These are phyloP conservation scores for Triops cancriformis DNA, from an alignment of 1,140 invertebrate genomes.

Conservation along the genomic window DNA sequence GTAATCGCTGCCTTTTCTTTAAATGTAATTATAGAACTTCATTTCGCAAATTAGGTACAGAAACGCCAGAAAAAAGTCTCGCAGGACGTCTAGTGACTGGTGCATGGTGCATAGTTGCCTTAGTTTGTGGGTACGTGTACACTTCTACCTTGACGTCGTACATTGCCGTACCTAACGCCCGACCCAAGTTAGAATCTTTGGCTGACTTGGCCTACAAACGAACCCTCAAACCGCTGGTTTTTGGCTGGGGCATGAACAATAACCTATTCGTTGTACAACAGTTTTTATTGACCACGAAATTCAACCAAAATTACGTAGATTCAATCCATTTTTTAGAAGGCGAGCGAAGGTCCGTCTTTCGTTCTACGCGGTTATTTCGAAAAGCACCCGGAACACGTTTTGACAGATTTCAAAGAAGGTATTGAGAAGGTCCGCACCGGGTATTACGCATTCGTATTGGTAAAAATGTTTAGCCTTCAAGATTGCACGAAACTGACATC, in stretches of 20 bases:
- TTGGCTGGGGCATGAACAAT: not conserved
- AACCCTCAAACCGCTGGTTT: not conserved
- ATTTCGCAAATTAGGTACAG: not conserved
- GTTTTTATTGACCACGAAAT: too few relatives aligned
- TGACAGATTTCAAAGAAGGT: not conserved
- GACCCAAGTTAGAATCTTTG: not conserved
- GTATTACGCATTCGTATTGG: not conserved
- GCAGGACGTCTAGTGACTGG: not conserved
- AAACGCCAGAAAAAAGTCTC: not conserved
- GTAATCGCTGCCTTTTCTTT: not conserved
- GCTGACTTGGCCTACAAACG: not conserved
- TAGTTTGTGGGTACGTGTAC: not conserved
- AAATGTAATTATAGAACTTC: not conserved
- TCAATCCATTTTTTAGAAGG: not conserved
- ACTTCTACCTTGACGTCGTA: constrained; percentile 1
- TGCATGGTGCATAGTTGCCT: not conserved
- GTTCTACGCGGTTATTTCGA: not conserved
- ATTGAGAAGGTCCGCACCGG: not conserved
- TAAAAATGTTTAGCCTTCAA: not conserved
- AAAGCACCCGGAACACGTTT: not conserved
- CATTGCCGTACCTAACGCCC: not conserved
- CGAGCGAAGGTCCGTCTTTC: not conserved
- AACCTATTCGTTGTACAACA: not conserved
- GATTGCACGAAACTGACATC: too few relatives aligned
- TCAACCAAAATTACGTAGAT: too few relatives aligned